Conservation (phyloP, 2,797 vertebrate species). For the Otolemur crassicaudatus region DNA sequence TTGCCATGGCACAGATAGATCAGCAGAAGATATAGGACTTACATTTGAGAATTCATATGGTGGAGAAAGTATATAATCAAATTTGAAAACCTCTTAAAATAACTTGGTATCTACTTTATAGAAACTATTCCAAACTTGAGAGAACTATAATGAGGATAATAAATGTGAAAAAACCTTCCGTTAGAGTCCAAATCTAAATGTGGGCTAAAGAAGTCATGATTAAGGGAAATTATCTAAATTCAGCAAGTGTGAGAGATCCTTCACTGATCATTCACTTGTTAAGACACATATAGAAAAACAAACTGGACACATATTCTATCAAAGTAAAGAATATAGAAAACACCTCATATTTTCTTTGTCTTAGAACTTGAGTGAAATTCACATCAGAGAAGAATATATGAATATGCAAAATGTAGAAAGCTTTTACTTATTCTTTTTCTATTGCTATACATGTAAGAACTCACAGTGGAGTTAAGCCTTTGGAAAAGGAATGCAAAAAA, state of each 20-base stretch:
- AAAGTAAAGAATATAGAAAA: neutral
- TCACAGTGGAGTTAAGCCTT: neutral
- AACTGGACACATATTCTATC: neutral
- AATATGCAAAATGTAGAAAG: neutral
- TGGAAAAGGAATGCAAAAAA: slow-evolving; percentile 3
- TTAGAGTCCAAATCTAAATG: slow-evolving; percentile 31
- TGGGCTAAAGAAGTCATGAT: slow-evolving; percentile 75
- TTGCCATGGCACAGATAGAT: neutral
- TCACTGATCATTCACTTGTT: slow-evolving; percentile 38
- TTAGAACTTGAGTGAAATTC: neutral
- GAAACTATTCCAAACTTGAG: neutral
- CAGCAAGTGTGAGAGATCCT: neutral
- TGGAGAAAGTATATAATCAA: slow-evolving; percentile 39
- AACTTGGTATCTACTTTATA: neutral
- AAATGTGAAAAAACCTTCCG: neutral
- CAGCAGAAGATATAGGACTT: neutral
- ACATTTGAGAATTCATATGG: slow-evolving; percentile 59
- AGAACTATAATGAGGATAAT: neutral
- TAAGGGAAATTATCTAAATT: slow-evolving; percentile 22
- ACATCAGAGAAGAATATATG: neutral
- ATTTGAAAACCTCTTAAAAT: slow-evolving; percentile 41
- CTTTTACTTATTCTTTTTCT: neutral
- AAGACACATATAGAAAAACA: neutral
- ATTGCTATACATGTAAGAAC: slow-evolving; percentile 5
- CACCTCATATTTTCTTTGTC: neutral